Evolutionary conservation across 2,113 vertebrate genomes (phyloP), one percentile per base, ranked within the genome.

Genomic region (Lepisosteus osseus): DNA sequence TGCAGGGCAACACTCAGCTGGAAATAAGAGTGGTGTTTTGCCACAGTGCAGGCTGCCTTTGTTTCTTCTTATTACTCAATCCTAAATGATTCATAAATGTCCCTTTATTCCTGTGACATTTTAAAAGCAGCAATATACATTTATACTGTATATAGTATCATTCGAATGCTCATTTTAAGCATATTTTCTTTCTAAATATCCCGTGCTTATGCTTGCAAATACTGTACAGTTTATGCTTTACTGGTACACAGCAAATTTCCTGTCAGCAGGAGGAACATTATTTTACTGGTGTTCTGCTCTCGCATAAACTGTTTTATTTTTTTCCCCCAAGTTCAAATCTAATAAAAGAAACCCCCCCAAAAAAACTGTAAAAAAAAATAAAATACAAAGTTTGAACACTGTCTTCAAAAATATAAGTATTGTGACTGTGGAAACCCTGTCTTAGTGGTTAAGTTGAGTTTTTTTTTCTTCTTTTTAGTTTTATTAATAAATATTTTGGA

Each of bases 151-250:
- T 29, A 29, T 29, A 29, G 8, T 75, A 73, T 76, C 76, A 73
- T 82, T 80, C 69, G 82, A 80, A 76, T 68, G 76, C 64, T 83
- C 71, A 79, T 85, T 80, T 80, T 78, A 0, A 62, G 64, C 72
- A 68, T 88, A 73, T 86, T 87, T 85, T 69, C 72, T 85, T 77
- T 81, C 67, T 77, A 87, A 87, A 83, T 73, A 78, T 40, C 11
- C n/a, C 40, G 15, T 51, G 61, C 47, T 5, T 76, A 71, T 77
- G 79, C 78, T 54, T 66, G 75, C 72, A 68, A 5, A 70, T 8
- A 4, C 40, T 6, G 73, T 17, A 57, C 63, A 56, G 75, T 61
- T 6, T 54, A n/a, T 61, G 45, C 55, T 41, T n/a, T 3, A 62
- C 54, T 17, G 70, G n/a, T 13, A 43, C 55, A 7, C 13, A 5